Evolutionary conservation across 2,797 vertebrate species (phyloP), one percentile per base, ranked within the genome.

Genomic region (Rhodeus uyekii): DNA sequence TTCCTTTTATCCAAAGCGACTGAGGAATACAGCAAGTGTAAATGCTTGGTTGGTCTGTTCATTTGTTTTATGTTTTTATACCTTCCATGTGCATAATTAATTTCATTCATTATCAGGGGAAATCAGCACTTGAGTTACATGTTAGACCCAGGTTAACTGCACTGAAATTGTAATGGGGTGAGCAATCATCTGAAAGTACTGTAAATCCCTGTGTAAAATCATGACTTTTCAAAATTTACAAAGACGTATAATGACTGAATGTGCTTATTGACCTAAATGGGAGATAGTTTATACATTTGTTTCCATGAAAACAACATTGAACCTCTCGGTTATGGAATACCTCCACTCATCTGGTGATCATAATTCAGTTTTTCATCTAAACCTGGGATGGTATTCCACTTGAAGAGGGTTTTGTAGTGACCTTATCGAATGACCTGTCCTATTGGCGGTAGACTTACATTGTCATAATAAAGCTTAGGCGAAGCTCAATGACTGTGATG

Each of bases 401-500:
- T 60, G 73, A 83, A 83, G 83, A 83, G 65, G 58, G 84, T 77
- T 79, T 74, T 7, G 50, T 74, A 81, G 75, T 82, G 85, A 86
- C 76, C 42, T 83, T 76, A 67, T 44, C 77, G 69, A 88, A 86
- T 65, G 78, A 86, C 63, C 81, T 83, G 71, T 63, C 63, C 39
- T 78, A 65, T 60, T 65, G 82, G 76, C 83, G 60, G 83, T 81
- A 76, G 65, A 84, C 73, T 78, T 74, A 82, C 78, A 78, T 89
- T 81, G 83, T 83, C 86, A 83, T 85, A 87, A 87, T 82, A 84
- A 87, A 77, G 81, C 85, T 86, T 90, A 88, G 88, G 87, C 87
- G 87, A 90, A 87, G 89, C 81, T 90, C 91, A 93, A 89, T 92
- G 88, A 94, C 89, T 90, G 88, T 90, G 89, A 87, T 88, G 90